phyloP scores from a whole-genome alignment of 2,888 invertebrate genomes.

The Drosophila lacicola region DNA sequence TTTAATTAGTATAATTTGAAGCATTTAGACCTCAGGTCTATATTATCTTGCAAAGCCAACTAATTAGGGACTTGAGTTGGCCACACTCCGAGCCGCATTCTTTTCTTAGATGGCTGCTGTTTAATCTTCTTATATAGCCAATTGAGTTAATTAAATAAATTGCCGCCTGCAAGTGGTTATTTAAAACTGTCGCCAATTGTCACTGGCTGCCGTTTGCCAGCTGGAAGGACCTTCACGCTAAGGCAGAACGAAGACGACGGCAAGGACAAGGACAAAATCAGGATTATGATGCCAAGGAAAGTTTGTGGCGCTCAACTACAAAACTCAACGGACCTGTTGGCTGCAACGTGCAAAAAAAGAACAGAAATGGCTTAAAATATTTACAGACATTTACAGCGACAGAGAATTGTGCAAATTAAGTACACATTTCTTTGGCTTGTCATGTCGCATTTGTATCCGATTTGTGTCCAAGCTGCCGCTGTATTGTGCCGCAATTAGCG shows the following conservation, averaged over 20 bases:
- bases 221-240: background rate
- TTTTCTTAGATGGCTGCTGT: slow-evolving; percentile 17
- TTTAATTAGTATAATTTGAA: no score
- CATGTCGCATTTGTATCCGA: slow-evolving; percentile 2
- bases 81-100: slow-evolving; percentile 15
- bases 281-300: slow-evolving; percentile 28
- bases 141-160: slow-evolving; percentile 59
- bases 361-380: slow-evolving; percentile 14
- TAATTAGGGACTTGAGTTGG: slow-evolving; percentile 35
- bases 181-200: slow-evolving; percentile 39
- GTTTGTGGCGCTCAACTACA: slow-evolving; percentile 16
- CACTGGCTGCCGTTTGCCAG: slow-evolving; percentile 17
- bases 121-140: slow-evolving; percentile 13
- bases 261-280: slow-evolving; percentile 31
- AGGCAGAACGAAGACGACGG: slow-evolving; percentile 1
- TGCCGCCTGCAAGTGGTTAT: slow-evolving; percentile 30
- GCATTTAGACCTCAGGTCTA: no score
- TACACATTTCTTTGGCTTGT: slow-evolving; percentile 1
- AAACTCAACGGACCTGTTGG: slow-evolving; percentile 25
- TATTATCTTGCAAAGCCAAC: slow-evolving; percentile 9
- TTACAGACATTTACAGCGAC: background rate
- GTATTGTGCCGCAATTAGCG: slow-evolving; percentile 31
- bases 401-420: background rate
- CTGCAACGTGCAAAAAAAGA: background rate
- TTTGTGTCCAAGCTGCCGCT: background rate